A percentile compares a stretch with the other conserved stretches of the same genome.
Evolutionary conservation across 2,113 vertebrate species (phyloP).

Genomic region (Vidua chalybeata): DNA sequence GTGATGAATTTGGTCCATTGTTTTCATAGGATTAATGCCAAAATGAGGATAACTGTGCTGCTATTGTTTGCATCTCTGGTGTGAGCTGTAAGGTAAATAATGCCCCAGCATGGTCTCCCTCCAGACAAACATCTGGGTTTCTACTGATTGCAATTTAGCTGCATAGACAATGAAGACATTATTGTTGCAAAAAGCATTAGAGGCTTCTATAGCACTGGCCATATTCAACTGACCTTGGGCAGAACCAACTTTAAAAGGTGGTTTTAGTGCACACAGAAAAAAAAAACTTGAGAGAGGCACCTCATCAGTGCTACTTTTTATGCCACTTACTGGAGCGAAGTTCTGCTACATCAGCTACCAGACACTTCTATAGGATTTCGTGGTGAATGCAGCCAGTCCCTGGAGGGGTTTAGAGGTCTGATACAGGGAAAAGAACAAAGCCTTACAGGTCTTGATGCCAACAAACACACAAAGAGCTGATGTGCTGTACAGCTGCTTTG

Average conservation of each 20-base stretch:
- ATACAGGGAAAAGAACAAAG: background rate
- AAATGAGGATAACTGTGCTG: background rate
- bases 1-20: background rate
- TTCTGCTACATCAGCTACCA: constrained; percentile 44
- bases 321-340: constrained; percentile 5
- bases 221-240: constrained; percentile 30
- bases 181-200: constrained; percentile 42
- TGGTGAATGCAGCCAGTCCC: background rate
- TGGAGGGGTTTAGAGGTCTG: background rate
- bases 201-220: background rate
- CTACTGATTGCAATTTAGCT: constrained; percentile 20
- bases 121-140: constrained; percentile 44
- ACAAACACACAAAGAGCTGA: background rate
- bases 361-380: background rate
- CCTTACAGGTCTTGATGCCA: background rate
- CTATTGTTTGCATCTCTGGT: background rate
- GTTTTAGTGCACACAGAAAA: background rate
- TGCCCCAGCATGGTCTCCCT: background rate
- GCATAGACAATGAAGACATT: constrained; percentile 52
- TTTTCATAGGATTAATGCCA: constrained; percentile 1
- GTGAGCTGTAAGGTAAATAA: constrained; percentile 21
- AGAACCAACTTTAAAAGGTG: constrained; percentile 35
- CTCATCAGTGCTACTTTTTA: background rate
- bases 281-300: background rate
- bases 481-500: background rate